A percentile compares a stretch with the other conserved stretches of the same genome.
These are phyloP conservation scores for Misgurnus mizolepis DNA, from an alignment of 2,113 vertebrate species.

Conservation along the genomic window DNA sequence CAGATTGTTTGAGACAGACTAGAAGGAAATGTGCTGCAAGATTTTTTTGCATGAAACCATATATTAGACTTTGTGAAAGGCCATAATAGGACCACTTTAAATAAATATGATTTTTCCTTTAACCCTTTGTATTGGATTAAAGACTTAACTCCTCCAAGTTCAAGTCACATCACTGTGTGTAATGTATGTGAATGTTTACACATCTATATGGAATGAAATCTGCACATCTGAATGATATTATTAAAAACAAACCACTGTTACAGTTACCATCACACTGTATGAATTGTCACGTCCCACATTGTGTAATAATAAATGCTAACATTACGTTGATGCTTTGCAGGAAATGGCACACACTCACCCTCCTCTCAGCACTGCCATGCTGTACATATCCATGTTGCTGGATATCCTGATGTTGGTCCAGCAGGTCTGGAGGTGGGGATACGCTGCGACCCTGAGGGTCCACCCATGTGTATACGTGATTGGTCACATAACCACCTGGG, in stretches of 20 bases:
- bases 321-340: neutral
- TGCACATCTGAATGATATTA: conserved; percentile 1
- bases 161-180: too few species aligned
- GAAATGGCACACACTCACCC: conserved; percentile 72
- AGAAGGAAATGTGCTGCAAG: too few species aligned
- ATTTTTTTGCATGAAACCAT: too few species aligned
- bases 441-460: conserved; percentile 87
- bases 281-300: too few species aligned
- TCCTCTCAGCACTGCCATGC: conserved; percentile 82
- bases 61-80: too few species aligned
- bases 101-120: too few species aligned
- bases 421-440: conserved; percentile 80
- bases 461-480: conserved; percentile 94
- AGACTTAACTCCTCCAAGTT: too few species aligned
- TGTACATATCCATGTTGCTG: conserved; percentile 74
- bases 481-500: conserved; percentile 86
- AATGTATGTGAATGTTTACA: neutral
- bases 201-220: neutral
- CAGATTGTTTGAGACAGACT: too few species aligned
- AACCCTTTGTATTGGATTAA: too few species aligned
- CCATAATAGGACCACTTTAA: too few species aligned
- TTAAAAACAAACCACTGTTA: neutral
- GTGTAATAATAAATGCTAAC: too few species aligned
- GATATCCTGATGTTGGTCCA: conserved; percentile 68
- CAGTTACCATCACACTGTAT: neutral